These are phyloP conservation scores for Hyles vespertilio DNA, from an alignment of 1,140 invertebrate genomes.

Conservation along the genomic window DNA sequence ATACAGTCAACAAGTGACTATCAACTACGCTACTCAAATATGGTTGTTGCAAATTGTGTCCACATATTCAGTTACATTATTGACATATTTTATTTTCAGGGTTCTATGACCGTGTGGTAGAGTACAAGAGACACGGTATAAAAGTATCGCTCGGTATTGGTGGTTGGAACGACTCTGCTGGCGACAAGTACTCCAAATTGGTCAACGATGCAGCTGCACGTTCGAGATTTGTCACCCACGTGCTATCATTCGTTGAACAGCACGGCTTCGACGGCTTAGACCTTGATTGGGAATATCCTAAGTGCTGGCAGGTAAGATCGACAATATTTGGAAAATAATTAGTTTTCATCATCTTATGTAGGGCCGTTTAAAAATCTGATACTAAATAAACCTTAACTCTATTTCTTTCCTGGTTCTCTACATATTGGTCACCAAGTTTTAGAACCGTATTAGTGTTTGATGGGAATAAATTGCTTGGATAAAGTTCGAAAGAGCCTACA, in stretches of 20 bases:
- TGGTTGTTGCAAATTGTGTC: no score
- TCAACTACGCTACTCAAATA: no score
- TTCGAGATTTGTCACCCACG: conserved; percentile 83
- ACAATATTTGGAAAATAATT: no score
- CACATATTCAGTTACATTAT: background rate
- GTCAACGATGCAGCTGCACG: conserved; percentile 85
- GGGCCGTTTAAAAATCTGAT: no score
- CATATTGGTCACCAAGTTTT: no score
- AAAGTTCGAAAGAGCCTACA: no score
- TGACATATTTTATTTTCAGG: conserved; percentile 66
- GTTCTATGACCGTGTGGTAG: conserved; percentile 89
- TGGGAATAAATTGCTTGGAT: no score
- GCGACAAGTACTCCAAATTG: conserved; percentile 89
- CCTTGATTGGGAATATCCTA: conserved; percentile 94
- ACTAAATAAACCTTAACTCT: no score
- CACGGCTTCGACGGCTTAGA: conserved; percentile 92
- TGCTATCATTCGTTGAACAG: conserved; percentile 85
- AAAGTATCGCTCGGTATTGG: conserved; percentile 91
- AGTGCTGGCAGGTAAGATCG: conserved; percentile 85
- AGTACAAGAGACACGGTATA: conserved; percentile 85
- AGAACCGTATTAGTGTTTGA: no score
- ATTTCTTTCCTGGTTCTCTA: no score
- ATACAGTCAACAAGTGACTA: no score
- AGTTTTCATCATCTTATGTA: no score
- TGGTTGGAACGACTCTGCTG: conserved; percentile 93